These are phyloP conservation scores for Sturnus vulgaris DNA, from an alignment of 2,113 vertebrate genomes.

Conservation along the genomic window DNA sequence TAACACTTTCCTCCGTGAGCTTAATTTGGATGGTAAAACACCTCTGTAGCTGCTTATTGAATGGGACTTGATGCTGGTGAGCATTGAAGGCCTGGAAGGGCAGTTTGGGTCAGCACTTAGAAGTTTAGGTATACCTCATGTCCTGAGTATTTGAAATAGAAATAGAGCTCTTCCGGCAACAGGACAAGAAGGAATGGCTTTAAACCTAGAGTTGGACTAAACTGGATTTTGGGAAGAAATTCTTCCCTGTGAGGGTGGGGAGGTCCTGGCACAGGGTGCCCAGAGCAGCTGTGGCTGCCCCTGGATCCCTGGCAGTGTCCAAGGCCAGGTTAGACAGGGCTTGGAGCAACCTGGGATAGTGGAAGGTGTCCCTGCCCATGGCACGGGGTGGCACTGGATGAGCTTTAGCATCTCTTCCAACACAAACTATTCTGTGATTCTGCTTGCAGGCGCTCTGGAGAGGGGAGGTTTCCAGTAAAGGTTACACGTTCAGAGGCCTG, in stretches of 20 bases:
- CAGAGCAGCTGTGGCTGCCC: not conserved
- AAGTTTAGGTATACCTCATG: not conserved
- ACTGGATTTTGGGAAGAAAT: not conserved
- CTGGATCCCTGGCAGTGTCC: not conserved
- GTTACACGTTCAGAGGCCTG: not conserved
- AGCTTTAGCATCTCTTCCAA: not conserved
- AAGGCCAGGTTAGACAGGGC: fast-evolving
- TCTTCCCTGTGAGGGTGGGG: not conserved
- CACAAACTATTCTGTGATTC: not conserved
- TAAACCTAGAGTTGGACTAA: not conserved
- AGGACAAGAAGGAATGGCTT: not conserved
- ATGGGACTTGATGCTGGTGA: not conserved
- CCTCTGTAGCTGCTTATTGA: not conserved
- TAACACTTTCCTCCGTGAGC: not conserved
- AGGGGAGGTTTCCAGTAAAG: not conserved
- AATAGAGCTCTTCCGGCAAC: not conserved
- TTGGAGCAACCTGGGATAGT: not conserved
- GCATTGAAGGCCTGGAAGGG: not conserved
- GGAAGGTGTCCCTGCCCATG: not conserved
- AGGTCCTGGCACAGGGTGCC: not conserved
- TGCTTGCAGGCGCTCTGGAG: not conserved
- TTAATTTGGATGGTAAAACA: not conserved
- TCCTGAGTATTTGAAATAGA: not conserved
- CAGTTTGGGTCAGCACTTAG: not conserved
- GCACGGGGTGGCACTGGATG: not conserved